phyloP scores from a whole-genome alignment of 1,140 invertebrate species.

The Pinna nobilis region DNA sequence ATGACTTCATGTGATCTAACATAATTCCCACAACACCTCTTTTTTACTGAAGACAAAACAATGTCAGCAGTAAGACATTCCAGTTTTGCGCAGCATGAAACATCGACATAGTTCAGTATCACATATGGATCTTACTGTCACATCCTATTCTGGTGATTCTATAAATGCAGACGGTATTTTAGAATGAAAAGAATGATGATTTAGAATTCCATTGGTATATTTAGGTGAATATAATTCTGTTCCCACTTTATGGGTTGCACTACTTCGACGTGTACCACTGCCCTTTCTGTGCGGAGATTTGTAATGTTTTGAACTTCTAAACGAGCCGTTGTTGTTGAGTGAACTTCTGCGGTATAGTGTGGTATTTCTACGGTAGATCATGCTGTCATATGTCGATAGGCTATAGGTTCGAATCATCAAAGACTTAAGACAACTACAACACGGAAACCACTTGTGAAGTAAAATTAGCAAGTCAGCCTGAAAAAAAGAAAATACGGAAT shows the following conservation, averaged over 20 bases:
- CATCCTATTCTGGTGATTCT: background rate
- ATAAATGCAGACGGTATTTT: background rate
- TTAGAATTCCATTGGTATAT: background rate
- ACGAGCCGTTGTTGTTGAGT: constrained; percentile 2
- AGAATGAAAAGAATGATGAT: constrained; percentile 5
- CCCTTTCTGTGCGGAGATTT: constrained; percentile 1
- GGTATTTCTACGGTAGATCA: constrained; percentile 23
- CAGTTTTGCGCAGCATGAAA: no score
- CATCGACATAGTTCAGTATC: no score
- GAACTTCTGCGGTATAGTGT: constrained; percentile 1
- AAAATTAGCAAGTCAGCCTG: constrained; percentile 44
- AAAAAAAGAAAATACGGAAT: constrained; percentile 27
- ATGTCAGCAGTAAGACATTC: no score
- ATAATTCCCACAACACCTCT: no score
- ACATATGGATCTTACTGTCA: no score
- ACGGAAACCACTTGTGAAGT: constrained; percentile 44
- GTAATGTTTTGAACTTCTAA: background rate
- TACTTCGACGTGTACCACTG: constrained; percentile 1
- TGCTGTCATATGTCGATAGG: constrained; percentile 32
- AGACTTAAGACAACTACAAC: constrained; percentile 39
- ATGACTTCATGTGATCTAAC: no score
- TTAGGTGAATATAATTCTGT: constrained; percentile 9
- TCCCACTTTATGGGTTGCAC: constrained; percentile 1
- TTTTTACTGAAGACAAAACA: no score
- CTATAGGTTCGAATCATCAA: constrained; percentile 38